Base-by-base conservation (phyloP, 2,888 invertebrate genomes). In the Drosophila histrio region DNA sequence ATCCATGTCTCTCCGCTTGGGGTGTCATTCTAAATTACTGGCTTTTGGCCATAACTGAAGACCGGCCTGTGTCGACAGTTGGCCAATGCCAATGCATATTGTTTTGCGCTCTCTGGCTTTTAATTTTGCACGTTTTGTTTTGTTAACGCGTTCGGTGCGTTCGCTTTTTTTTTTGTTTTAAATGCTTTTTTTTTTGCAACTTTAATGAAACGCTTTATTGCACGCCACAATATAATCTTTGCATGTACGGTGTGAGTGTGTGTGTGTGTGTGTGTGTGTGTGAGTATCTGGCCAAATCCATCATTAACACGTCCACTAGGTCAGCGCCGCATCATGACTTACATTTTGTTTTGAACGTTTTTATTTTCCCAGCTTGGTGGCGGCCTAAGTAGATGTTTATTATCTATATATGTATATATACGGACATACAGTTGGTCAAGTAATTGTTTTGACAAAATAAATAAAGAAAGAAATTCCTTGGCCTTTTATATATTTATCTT, bases 261-360 rank as follows among this genome's bases (percentile, higher is more conserved):
- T 59, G 15, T 4, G 36, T 47, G 15, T 9, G 22, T 38, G n/a
- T 57, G 43, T 36, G 24, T 28, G 32, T 38, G 30, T 57, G 52
- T 32, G 19, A 46, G 39, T 83, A 83, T 79, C 87, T 79, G 65
- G 32, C 46, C 85, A 84, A 66, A 84, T 83, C 81, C 87, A 84
- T 84, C 88, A 84, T 84, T 84, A 88, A 80, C 87, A 88, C 89
- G 85, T 61, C 70, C 71, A 84, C 78, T 84, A 84, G 84, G 84
- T 84, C 84, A 84, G 41, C 65, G 32, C 30, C 71, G 66, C 62
- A 65, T 67, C 79, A 75, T 61, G 76, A 65, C 75, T 72, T 78
- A 79, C 78, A 81, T 78, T 81, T 75, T 60, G 60, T 59, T 67
- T 54, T 53, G 39, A 43, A 30, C 54, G 54, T 58, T 68, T 72